phyloP scores from a whole-genome alignment of 2,797 vertebrate genomes.

The Chrosomus eos region DNA sequence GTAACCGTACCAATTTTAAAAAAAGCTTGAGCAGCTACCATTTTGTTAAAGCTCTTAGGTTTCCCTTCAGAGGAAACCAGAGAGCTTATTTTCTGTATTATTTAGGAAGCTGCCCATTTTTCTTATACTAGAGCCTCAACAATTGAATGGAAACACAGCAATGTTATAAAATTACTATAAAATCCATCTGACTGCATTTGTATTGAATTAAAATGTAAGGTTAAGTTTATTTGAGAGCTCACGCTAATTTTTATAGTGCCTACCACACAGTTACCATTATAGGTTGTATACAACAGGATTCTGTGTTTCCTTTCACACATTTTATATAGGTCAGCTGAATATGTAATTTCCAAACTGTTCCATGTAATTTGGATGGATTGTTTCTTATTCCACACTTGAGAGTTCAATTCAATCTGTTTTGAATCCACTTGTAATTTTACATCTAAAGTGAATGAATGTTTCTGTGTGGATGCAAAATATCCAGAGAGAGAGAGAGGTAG shows the following conservation, averaged over 20 bases:
- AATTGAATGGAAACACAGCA: not conserved
- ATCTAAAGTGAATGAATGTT: not conserved
- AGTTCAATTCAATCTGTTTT: not conserved
- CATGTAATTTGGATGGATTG: not conserved
- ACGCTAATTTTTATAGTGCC: constrained; percentile 4
- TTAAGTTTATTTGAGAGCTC: not conserved
- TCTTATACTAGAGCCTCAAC: not conserved
- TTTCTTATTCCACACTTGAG: constrained; percentile 2
- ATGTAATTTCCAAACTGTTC: not conserved
- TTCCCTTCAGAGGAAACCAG: not conserved
- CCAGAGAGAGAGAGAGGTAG: not conserved
- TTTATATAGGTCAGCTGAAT: constrained; percentile 11
- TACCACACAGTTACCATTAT: constrained; percentile 7
- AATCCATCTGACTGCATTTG: not conserved
- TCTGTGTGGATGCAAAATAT: constrained; percentile 7
- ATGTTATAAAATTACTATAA: not conserved
- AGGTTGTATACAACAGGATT: not conserved
- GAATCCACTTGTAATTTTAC: not conserved
- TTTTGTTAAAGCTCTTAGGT: not conserved
- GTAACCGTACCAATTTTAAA: not conserved
- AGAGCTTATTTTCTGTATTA: not conserved
- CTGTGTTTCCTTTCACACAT: constrained; percentile 7
- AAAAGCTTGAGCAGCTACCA: not conserved
- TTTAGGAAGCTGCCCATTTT: not conserved
- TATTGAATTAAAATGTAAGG: not conserved